Evolutionary conservation across 2,113 vertebrate species (phyloP), one percentile per base, ranked within the genome.

Genomic region (Centropus unirufus): DNA sequence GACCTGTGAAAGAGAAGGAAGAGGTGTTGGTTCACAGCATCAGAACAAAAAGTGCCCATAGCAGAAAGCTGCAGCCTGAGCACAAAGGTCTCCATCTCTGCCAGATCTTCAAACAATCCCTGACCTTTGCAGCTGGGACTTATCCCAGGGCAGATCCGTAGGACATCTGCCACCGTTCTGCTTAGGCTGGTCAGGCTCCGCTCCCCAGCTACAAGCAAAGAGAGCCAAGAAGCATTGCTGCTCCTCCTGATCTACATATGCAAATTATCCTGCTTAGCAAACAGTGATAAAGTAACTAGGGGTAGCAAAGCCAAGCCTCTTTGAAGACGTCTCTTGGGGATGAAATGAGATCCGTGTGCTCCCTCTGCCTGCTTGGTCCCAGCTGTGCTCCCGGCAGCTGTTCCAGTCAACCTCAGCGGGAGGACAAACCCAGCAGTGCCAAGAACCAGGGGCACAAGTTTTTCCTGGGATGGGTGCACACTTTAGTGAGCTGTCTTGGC

Each of bases 81-180:
- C 90, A 96, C 90, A 87, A 90, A 89, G 67, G 23, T 83, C 66
- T 91, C 70, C 49, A 42, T 47, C 32, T 52, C 81, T 67, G 78
- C 90, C 95, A 90, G 54, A 83, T 82, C 95, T 87, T 77, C 73
- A 44, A 57, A 90, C 87, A 73, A 69, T 51, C 70, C 62, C 81
- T 52, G 67, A 90, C 73, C 81, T 92, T 88, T 49, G 18, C 82
- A 79, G 92, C 93, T 70, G 81, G 47, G 47, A 44, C 11, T 80
- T 83, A 89, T 94, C 90, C 66, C 6, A 1, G 46, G 55, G 47
- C 79, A 69, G 47, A 92, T 91, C 95, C 76, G 81, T 84, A 87
- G 72, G 73, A 87, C 5, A 1, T 12, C 39, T 83, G 51, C 70
- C 11, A 9, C 8, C 12, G 36, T 61, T 49, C 78, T 52, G 54